Base-by-base conservation (phyloP, 2,797 vertebrate genomes). In the Macroramphosus scolopax region DNA sequence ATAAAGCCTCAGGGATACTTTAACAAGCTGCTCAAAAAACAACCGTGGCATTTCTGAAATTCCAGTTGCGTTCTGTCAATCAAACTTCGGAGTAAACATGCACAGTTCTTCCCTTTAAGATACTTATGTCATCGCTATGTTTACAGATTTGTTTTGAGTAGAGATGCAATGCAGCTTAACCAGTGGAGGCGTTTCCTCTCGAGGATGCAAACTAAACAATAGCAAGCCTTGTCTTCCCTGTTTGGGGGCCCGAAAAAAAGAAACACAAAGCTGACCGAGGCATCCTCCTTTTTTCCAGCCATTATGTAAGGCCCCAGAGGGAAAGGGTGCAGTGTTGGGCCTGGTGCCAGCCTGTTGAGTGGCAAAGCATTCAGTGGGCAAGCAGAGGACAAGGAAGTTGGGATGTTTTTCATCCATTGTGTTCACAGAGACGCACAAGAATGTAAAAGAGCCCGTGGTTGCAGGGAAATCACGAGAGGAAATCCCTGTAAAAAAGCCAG, bases 121-220 rank as follows among this genome's bases (percentile, higher is more conserved):
- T 43, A 24, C 38, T 4, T 2, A 11, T 50, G 47, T 66, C 53
- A 51, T 34, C 8, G 1, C 48, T 65, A 59, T 36, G 31, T 71
- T 61, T 63, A 22, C 20, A 22, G 20, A n/a, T n/a, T n/a, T n/a
- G n/a, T n/a, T n/a, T n/a, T n/a, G n/a, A 6, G 20, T 22, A 22
- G 20, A 22, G 6, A 6, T 6, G 62, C 66, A 78, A 77, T 78
- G 74, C 55, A 57, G 75, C 37, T 66, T 46, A 68, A 75, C 70
- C 2, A 81, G 67, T 55, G 31, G n/a, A 71, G 73, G 69, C 61
- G 78, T 75, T 80, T 85, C 82, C 82, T 72, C 35, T 41, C 17
- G 53, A 67, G 63, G 66, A 74, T 31, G 37, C 44, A 51, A 52
- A 72, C 56, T 40, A 54, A 81, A 84, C 77, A 80, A 80, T 74